Base-by-base conservation (phyloP, 2,797 vertebrate species). In the Pelochelys cantorii region DNA sequence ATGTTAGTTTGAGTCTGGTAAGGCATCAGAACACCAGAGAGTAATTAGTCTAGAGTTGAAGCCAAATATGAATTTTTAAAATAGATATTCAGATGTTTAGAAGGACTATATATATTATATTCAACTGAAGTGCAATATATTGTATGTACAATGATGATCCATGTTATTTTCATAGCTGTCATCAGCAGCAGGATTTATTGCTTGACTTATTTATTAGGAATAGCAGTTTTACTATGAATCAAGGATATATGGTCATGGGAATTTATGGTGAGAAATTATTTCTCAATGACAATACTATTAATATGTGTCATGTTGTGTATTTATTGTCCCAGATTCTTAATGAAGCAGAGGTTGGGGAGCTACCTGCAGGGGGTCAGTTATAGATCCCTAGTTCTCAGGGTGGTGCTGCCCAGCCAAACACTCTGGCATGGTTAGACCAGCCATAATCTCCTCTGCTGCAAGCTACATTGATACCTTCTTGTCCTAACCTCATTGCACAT, bases 1-100 rank as follows among this genome's bases (percentile, higher is more conserved):
- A 62, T 85, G 57, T 87, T 56, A 22, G 14, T 75, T 83, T 86
- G 55, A 85, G 60, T 60, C 78, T 78, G 42, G 15, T 20, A 87
- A 37, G 42, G 79, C 59, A 52, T 62, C 68, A 87, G 17, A 27
- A 23, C 27, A 57, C 23, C 34, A 84, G 14, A 86, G 15, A 74
- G 57, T 86, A 75, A 78, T 71, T n/a, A 17, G n/a, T 74, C 56
- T 25, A 92, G 48, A 42, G 25, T 5, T 56, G n/a, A 42, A 81
- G 74, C 20, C 4, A 52, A 22, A 31, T 55, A 65, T 60, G 48
- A 48, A 92, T 81, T 85, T n/a, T 77, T 78, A 11, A 81, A 23
- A 68, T 74, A 60, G 48, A 13, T 71, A 71, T 83, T 34, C 79
- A 81, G 71, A 62, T 37, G n/a, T 87, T 52, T 81, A 62, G 53